Evolutionary conservation across 2,888 invertebrate genomes (phyloP).

Genomic region (Epirrhoe tristata): DNA sequence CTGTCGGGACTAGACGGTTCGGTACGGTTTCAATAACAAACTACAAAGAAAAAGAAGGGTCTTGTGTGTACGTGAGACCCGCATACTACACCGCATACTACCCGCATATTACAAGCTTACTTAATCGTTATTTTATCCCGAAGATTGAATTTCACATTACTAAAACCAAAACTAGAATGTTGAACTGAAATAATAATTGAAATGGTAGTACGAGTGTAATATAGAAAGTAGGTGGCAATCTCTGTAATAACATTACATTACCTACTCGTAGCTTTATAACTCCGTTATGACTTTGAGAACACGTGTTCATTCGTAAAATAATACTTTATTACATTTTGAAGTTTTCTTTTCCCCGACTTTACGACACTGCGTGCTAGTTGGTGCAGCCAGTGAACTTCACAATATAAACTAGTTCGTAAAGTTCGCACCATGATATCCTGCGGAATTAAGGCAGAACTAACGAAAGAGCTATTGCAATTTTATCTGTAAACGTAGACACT

Average conservation of each 20-base stretch:
- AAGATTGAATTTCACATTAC: neutral
- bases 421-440: too few species aligned
- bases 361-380: conserved; percentile 9
- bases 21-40: conserved; percentile 15
- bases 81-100: too few species aligned
- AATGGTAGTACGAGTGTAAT: neutral
- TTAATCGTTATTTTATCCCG: too few species aligned
- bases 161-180: neutral
- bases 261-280: conserved; percentile 11
- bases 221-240: neutral
- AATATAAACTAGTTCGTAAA: neutral
- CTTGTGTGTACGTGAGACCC: too few species aligned
- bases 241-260: neutral
- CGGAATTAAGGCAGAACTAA: too few species aligned
- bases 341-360: conserved; percentile 22
- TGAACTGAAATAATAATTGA: neutral
- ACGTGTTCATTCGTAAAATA: conserved; percentile 25
- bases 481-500: too few species aligned
- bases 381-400: neutral
- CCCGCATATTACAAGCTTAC: too few species aligned
- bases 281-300: conserved; percentile 19
- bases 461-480: too few species aligned
- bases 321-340: conserved; percentile 28
- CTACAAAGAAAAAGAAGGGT: too few species aligned
- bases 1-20: conserved; percentile 17